phyloP scores from a whole-genome alignment of 2,113 vertebrate genomes.

The Psittacula cyanocephala region DNA sequence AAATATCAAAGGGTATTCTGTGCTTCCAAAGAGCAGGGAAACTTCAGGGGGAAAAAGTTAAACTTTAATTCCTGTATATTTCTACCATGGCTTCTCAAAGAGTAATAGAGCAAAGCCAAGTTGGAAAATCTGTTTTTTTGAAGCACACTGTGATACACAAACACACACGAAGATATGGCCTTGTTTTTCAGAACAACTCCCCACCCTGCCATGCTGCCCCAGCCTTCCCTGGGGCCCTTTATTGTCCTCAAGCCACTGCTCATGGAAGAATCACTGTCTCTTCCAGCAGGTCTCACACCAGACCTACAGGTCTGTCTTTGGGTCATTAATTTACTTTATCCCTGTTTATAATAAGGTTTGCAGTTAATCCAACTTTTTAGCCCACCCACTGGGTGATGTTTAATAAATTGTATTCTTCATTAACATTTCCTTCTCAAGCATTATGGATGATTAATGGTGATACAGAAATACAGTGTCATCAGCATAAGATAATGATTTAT shows the following conservation, averaged over 20 bases:
- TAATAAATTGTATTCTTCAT: constrained; percentile 53
- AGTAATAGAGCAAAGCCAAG: neutral
- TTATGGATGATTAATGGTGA: constrained; percentile 57
- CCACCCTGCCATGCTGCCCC: neutral
- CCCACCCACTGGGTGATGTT: neutral
- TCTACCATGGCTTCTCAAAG: neutral
- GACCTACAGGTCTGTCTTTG: neutral
- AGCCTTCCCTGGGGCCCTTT: neutral
- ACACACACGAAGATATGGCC: no score
- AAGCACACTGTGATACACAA: no score
- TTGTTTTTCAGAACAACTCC: neutral
- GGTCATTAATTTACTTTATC: neutral
- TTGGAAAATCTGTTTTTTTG: no score
- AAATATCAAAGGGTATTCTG: neutral
- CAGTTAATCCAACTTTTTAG: neutral
- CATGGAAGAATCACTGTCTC: rapidly evolving
- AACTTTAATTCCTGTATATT: neutral
- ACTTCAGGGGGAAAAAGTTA: neutral
- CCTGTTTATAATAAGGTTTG: neutral
- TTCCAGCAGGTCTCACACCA: neutral
- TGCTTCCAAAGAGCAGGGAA: neutral
- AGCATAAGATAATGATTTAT: constrained; percentile 64
- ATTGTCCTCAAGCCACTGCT: rapidly evolving
- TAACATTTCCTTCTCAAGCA: constrained; percentile 32
- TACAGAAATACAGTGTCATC: constrained; percentile 48